Evolutionary conservation across 2,113 vertebrate species (phyloP).

Genomic region (Bagarius yarrelli): DNA sequence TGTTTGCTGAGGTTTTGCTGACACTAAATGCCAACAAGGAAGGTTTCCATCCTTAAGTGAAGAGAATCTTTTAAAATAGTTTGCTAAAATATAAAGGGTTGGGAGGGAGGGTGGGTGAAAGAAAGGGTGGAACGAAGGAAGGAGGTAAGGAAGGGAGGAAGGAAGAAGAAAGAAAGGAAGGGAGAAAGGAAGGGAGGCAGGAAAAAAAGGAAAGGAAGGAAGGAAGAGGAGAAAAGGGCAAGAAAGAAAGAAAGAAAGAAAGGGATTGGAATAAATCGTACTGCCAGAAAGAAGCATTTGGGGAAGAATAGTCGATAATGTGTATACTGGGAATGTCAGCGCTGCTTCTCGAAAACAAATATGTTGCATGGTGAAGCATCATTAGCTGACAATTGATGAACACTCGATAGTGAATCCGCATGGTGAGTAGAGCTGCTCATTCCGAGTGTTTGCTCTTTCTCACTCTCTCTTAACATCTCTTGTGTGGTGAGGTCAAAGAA

Average conservation of each 20-base stretch:
- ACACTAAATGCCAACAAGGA: too few relatives aligned
- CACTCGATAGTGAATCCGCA: conserved; percentile 39
- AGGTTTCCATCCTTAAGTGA: too few relatives aligned
- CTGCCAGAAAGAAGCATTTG: conserved; percentile 19
- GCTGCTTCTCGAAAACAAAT: conserved; percentile 44
- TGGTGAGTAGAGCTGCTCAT: neutral
- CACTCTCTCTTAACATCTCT: neutral
- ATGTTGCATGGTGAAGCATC: conserved; percentile 21
- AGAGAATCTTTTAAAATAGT: too few relatives aligned
- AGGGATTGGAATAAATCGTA: conserved; percentile 27
- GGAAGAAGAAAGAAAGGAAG: too few relatives aligned
- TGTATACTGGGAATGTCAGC: conserved; percentile 41
- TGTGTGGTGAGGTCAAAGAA: neutral
- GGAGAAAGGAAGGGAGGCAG: too few relatives aligned
- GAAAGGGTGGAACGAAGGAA: too few relatives aligned
- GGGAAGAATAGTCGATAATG: conserved; percentile 34
- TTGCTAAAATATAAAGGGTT: too few relatives aligned
- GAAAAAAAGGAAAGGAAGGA: neutral
- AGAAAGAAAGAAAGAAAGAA: neutral
- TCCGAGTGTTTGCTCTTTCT: conserved; percentile 14
- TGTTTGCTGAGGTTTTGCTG: too few relatives aligned
- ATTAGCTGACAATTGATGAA: conserved; percentile 45
- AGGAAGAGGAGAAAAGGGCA: neutral
- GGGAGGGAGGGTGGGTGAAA: too few relatives aligned
- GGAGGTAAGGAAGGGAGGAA: too few relatives aligned